These are phyloP conservation scores for Chrysocyon brachyurus DNA, from an alignment of 2,797 vertebrate species.

Conservation along the genomic window DNA sequence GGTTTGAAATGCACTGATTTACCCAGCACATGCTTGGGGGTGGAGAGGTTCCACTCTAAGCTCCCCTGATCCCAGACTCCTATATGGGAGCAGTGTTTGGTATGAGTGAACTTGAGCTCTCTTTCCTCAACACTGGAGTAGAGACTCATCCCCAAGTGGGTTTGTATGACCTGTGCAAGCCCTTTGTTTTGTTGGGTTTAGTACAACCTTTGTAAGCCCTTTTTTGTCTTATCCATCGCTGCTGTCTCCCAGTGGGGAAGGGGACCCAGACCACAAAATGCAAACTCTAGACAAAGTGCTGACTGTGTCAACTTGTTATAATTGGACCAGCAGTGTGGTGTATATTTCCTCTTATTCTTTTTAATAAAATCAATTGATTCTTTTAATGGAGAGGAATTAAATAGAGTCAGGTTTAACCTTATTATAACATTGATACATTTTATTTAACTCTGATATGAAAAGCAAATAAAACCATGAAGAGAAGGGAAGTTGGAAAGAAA, in stretches of 20 bases:
- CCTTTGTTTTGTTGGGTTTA: no score
- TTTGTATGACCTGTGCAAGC: no score
- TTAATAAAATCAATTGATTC: not conserved
- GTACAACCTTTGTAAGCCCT: no score
- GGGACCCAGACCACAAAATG: not conserved
- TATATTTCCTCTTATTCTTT: not conserved
- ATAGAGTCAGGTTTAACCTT: not conserved
- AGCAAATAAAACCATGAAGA: not conserved
- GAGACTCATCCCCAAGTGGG: not conserved
- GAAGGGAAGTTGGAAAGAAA: not conserved
- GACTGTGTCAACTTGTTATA: not conserved
- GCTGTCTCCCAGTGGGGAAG: no score
- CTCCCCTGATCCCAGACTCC: not conserved
- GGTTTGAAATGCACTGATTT: not conserved
- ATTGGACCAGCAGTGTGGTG: not conserved
- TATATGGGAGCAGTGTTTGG: not conserved
- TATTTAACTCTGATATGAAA: not conserved
- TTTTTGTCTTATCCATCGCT: not conserved
- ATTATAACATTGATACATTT: not conserved
- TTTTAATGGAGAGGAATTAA: conserved; percentile 5
- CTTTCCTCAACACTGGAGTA: not conserved
- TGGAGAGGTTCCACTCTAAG: accelerated
- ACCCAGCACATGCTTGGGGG: not conserved
- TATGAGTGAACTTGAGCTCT: not conserved
- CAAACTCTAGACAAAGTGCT: not conserved